Evolutionary conservation across 2,113 vertebrate species (phyloP).

Genomic region (Geococcyx californianus): DNA sequence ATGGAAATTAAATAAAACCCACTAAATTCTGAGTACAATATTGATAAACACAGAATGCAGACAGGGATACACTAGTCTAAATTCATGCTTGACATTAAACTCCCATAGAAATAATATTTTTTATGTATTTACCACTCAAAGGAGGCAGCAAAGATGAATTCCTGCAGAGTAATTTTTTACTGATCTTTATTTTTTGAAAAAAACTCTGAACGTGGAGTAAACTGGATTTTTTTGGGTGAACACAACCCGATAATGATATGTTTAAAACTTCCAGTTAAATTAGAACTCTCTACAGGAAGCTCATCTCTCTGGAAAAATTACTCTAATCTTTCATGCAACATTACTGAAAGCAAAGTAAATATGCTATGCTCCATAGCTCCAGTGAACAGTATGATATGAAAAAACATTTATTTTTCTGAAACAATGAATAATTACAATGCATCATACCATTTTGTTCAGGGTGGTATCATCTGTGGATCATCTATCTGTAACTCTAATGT

Average conservation of each 20-base stretch:
- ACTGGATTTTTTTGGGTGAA: neutral
- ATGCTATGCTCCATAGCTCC: neutral
- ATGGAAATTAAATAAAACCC: neutral
- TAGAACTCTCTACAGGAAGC: neutral
- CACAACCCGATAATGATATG: neutral
- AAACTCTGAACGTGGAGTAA: neutral
- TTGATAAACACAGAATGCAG: neutral
- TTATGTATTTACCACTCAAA: neutral
- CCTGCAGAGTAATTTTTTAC: neutral
- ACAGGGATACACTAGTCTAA: neutral
- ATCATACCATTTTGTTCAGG: neutral
- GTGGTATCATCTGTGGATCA: neutral
- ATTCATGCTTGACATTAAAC: neutral
- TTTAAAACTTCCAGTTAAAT: neutral
- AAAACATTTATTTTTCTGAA: neutral
- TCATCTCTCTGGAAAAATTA: neutral
- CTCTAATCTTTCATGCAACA: neutral
- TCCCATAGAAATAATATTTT: rapidly evolving
- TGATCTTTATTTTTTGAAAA: neutral
- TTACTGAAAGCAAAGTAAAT: neutral
- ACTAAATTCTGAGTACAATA: neutral
- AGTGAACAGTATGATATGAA: neutral
- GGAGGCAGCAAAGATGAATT: neutral
- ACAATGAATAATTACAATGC: neutral
- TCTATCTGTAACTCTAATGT: neutral